Conservation (phyloP, 2,888 invertebrate genomes). For the Leucozona laternaria region DNA sequence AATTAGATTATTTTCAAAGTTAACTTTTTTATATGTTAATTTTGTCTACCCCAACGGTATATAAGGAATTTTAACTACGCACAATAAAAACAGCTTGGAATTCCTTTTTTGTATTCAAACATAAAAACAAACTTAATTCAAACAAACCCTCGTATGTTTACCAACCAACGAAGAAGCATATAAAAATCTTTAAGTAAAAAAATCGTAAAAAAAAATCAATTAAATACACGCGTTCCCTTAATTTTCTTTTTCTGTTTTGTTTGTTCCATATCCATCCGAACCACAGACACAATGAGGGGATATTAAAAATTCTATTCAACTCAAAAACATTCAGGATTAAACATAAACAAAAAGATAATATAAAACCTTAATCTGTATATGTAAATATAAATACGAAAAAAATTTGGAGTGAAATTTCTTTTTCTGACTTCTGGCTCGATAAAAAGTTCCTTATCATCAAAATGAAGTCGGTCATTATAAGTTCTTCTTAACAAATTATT, state of each 20-base stretch:
- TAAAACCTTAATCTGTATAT: not conserved
- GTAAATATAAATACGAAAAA: not conserved
- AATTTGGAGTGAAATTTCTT: not conserved
- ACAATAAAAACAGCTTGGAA: not conserved
- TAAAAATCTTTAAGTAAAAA: not conserved
- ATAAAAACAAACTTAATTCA: not conserved
- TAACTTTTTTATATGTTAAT: slow-evolving; percentile 12
- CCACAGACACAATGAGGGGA: not conserved
- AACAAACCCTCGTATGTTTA: not conserved
- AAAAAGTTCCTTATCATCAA: not conserved
- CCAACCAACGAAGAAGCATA: not conserved
- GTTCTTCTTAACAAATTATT: not conserved
- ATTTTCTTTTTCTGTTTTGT: not conserved
- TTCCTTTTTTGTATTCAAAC: not conserved
- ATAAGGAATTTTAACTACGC: not conserved
- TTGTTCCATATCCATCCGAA: not conserved
- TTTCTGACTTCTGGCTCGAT: not conserved
- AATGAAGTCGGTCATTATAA: not conserved
- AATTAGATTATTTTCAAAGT: not conserved
- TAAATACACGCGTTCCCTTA: slow-evolving; percentile 20
- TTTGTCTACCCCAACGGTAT: slow-evolving; percentile 6
- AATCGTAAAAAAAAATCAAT: slow-evolving; percentile 27
- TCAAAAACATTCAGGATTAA: not conserved
- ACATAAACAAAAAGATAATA: not conserved
- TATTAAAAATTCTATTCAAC: not conserved